Base-by-base conservation (phyloP, 2,888 invertebrate species). In the Agonopterix alstromeriana region DNA sequence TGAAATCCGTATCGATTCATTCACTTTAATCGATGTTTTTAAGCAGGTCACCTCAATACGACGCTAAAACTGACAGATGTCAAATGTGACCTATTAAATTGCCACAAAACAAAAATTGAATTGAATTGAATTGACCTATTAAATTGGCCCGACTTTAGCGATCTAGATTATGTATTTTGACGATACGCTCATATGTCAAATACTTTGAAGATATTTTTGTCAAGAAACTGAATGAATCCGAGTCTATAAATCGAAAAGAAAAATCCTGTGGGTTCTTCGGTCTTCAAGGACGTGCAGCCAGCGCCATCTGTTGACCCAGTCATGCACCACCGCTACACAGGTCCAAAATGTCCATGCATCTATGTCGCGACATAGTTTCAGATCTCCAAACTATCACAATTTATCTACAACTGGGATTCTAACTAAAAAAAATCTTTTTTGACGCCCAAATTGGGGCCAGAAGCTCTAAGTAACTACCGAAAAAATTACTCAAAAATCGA, bases 281-380 rank as follows among this genome's bases (percentile, higher is more conserved):
- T 57, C 53, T 58, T 72, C 52, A 46, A 56, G 70, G 71, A 70
- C 49, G 61, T 63, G 61, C 50, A 50, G 53, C 54, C 49, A 54
- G 60, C 52, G 60, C 62, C 56, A 58, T 52, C 57, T 47, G 67
- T 56, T 67, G 45, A 47, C 65, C 70, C 54, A 63, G 54, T 62
- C 84, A 84, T 82, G 83, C 84, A 79, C 73, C 73, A 67, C 78
- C 68, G 75, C 76, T 72, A 69, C 62, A 65, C 71, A 63, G 70
- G 70, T 70, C 63, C 75, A 54, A 61, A 65, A 66, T 61, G 65
- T 60, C 67, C 84, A 85, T 85, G 84, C 84, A 85, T 82, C 82
- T 84, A 82, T 70, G 54, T 74, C 73, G 27, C 61, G 57, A 35
- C 9, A 38, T n/a, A 56, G 57, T 52, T 58, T 57, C 54, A 55